Conservation (phyloP, 2,888 invertebrate species). For the Callyntrura guangdongensis region DNA sequence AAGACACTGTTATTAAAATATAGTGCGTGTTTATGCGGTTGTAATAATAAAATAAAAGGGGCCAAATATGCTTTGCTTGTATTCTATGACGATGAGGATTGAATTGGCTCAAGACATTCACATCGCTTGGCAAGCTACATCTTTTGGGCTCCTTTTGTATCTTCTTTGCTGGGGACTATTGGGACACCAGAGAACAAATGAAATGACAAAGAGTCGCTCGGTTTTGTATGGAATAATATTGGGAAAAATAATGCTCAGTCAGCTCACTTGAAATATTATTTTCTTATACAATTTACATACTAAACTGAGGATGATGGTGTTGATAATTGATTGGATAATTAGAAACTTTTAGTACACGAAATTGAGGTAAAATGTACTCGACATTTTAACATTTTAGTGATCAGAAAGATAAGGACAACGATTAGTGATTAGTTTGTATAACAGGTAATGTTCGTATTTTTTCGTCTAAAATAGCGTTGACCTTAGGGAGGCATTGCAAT, state of each 20-base stretch:
- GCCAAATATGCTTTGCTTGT: conserved; percentile 62
- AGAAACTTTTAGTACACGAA: not conserved
- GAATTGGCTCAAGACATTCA: conserved; percentile 48
- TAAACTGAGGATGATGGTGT: not conserved
- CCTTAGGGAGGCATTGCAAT: not conserved
- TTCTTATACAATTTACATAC: conserved; percentile 38
- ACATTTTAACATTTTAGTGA: not conserved
- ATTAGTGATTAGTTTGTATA: not conserved
- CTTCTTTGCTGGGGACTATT: conserved; percentile 4
- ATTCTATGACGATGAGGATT: conserved; percentile 5
- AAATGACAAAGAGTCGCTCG: not conserved
- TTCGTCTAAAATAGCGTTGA: not conserved
- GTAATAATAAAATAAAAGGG: conserved; percentile 34
- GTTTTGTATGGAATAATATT: conserved; percentile 16
- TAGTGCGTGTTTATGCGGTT: not conserved
- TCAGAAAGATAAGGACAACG: not conserved
- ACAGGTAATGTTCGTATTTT: conserved; percentile 5
- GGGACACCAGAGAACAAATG: conserved; percentile 12
- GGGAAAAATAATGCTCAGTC: conserved; percentile 32
- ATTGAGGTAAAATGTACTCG: not conserved
- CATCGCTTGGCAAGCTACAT: conserved; percentile 68
- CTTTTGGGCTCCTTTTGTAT: conserved; percentile 63
- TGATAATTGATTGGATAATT: conserved; percentile 5
- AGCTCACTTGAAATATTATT: conserved; percentile 36
- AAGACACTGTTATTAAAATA: conserved; percentile 12